These are phyloP conservation scores for Drosophila mayaguana DNA, from an alignment of 2,888 invertebrate genomes.

Conservation along the genomic window DNA sequence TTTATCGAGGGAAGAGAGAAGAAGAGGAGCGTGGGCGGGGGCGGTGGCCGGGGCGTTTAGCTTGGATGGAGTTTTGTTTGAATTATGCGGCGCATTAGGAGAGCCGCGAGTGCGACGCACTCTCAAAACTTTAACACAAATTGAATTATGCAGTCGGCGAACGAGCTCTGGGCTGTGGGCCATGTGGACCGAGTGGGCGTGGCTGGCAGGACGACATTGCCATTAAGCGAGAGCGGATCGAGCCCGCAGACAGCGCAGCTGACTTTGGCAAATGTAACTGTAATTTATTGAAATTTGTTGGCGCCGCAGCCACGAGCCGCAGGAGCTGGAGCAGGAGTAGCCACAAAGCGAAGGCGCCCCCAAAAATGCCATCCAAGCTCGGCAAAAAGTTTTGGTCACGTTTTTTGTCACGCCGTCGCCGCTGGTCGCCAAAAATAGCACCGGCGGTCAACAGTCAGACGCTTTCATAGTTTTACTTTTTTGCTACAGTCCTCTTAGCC, in stretches of 20 bases:
- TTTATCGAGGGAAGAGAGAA: neutral
- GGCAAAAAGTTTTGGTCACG: constrained; percentile 69
- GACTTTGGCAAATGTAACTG: constrained; percentile 76
- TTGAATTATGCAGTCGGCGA: constrained; percentile 72
- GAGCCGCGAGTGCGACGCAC: constrained; percentile 62
- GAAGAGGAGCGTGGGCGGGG: too few relatives aligned
- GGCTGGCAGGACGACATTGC: constrained; percentile 19
- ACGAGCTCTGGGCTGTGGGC: neutral
- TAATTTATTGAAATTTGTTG: constrained; percentile 80
- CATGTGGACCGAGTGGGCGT: neutral
- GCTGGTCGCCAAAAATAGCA: constrained; percentile 63
- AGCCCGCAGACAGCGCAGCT: constrained; percentile 39
- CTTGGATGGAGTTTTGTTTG: constrained; percentile 59
- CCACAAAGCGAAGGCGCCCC: constrained; percentile 28
- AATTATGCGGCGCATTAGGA: constrained; percentile 74
- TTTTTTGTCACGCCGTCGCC: constrained; percentile 66
- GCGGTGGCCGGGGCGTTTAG: neutral
- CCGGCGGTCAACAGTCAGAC: constrained; percentile 68
- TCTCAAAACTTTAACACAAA: constrained; percentile 72
- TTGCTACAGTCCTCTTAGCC: neutral
- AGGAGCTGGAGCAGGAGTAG: neutral
- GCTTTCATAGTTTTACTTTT: constrained; percentile 44
- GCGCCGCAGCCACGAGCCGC: constrained; percentile 46
- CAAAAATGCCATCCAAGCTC: constrained; percentile 23
- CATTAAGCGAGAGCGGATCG: constrained; percentile 56